Evolutionary conservation across 2,888 invertebrate genomes (phyloP), one percentile per base, ranked within the genome.

Genomic region (Andrena hattorfiana): DNA sequence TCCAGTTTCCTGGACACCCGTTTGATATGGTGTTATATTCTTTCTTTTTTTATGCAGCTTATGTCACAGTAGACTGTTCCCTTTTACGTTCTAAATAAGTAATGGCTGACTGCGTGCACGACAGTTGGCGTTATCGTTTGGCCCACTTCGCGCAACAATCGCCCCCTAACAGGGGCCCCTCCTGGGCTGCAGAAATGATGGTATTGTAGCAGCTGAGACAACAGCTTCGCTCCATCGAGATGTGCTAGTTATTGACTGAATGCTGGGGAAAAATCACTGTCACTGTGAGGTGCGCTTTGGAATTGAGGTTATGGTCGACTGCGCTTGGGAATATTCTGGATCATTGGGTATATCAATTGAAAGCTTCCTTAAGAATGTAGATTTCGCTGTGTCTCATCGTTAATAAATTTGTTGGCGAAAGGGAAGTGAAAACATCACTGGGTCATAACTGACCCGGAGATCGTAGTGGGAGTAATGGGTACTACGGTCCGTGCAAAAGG

Each of bases 191-290:
- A 67, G 16, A 23, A 51, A 32, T 30, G 20, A 4, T 28, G 49
- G 60, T 35, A 77, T 73, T 62, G 77, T 67, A n/a, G 59, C 10
- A 42, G 74, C 30, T 51, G 74, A 77, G 66, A 77, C 77, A 77
- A 77, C 73, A 66, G 67, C 67, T 62, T 28, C 60, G 62, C 67
- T 77, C 77, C 51, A 28, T 66, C 26, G 77, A 77, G 66, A 77
- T 66, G 67, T 77, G 30, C 77, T 51, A 35, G 60, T 73, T 73
- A 67, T 51, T n/a, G 4, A 42, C 30, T 67, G 74, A 77, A 73
- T 73, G 20, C 42, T n/a, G 42, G 42, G 60, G 51, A 77, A 77
- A 77, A 73, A 60, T 73, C 49, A 67, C 62, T 73, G 77, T 48
- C 74, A 62, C 49, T 30, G 30, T 66, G 51, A 49, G 26, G 0